These are phyloP conservation scores for Mormyrus iriodes DNA, from an alignment of 2,113 vertebrate genomes.

Conservation along the genomic window DNA sequence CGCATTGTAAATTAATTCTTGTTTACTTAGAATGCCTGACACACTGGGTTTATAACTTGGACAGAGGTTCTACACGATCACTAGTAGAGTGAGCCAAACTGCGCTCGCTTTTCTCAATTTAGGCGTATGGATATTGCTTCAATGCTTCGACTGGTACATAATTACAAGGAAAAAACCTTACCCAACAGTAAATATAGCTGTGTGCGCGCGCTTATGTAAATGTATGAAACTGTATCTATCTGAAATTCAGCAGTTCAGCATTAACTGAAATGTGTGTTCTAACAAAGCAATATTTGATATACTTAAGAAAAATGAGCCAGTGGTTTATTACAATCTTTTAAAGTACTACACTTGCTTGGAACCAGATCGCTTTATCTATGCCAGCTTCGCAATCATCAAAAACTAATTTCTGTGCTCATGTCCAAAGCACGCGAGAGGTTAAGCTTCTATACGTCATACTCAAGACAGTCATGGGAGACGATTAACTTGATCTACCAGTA, in stretches of 20 bases:
- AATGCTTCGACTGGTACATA: background rate
- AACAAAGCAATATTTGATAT: too few relatives aligned
- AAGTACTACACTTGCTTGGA: too few relatives aligned
- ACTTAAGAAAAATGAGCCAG: too few relatives aligned
- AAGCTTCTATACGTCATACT: too few relatives aligned
- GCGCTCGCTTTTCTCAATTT: background rate
- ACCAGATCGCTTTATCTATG: too few relatives aligned
- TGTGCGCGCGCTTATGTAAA: background rate
- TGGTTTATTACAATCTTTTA: too few relatives aligned
- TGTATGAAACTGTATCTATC: background rate
- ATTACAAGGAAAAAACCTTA: background rate
- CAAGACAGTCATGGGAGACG: too few relatives aligned
- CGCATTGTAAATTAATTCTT: background rate
- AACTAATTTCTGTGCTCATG: too few relatives aligned
- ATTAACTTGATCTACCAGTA: too few relatives aligned
- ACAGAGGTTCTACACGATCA: background rate
- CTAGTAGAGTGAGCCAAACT: background rate
- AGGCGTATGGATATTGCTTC: background rate
- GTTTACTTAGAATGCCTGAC: background rate
- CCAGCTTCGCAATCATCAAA: too few relatives aligned
- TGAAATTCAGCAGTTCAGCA: background rate
- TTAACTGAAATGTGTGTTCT: background rate
- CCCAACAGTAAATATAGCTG: background rate
- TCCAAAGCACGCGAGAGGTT: too few relatives aligned
- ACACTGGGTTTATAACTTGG: background rate